A percentile compares a stretch with the other conserved stretches of the same genome.
Evolutionary conservation across 1,140 invertebrate genomes (phyloP).

Genomic region (Tenebrio molitor): DNA sequence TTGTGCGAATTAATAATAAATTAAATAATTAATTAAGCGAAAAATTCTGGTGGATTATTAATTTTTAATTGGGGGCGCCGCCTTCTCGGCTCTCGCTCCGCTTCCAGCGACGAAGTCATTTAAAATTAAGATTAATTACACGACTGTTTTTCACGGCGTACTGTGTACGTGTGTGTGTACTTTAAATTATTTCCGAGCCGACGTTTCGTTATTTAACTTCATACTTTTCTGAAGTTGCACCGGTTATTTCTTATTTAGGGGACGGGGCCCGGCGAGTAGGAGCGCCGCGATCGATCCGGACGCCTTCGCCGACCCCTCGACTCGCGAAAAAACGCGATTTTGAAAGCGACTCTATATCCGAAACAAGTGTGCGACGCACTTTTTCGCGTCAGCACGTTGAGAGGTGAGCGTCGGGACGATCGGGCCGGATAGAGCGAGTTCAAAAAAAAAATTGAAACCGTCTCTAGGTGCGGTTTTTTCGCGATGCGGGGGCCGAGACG

Average conservation of each 20-base stretch:
- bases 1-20: conserved; percentile 33
- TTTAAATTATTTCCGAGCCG: conserved; percentile 54
- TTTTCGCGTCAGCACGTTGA: no score
- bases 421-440: no score
- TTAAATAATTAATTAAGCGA: conserved; percentile 43
- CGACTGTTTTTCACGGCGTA: conserved; percentile 28
- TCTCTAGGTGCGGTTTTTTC: no score
- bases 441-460: no score
- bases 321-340: no score
- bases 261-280: neutral
- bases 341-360: no score
- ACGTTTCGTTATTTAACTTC: conserved; percentile 56
- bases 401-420: no score
- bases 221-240: conserved; percentile 37
- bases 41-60: conserved; percentile 44
- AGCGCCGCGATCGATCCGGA: no score
- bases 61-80: conserved; percentile 39
- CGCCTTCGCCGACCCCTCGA: no score
- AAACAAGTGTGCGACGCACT: no score
- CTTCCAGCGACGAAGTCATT: conserved; percentile 36
- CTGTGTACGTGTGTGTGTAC: conserved; percentile 41
- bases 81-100: conserved; percentile 28
- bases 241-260: conserved; percentile 33
- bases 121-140: conserved; percentile 47
- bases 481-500: no score